Conservation (phyloP, 2,888 invertebrate species). For the Ernsta delagoae region DNA sequence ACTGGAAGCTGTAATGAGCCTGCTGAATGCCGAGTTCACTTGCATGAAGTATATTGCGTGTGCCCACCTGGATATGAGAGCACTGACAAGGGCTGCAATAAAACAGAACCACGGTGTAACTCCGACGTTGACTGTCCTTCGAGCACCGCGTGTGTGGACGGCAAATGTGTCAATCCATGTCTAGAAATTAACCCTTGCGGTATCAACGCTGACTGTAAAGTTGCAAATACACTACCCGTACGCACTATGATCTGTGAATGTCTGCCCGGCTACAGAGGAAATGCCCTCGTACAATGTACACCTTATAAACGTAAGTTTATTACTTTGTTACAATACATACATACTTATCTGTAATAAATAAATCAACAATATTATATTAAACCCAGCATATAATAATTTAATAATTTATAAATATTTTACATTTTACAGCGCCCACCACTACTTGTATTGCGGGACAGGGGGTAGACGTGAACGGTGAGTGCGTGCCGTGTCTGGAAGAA, state of each 20-base stretch:
- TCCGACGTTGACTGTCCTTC: slow-evolving; percentile 93
- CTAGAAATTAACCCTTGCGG: slow-evolving; percentile 92
- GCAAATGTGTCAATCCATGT: slow-evolving; percentile 94
- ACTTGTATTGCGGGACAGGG: slow-evolving; percentile 92
- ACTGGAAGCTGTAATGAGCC: slow-evolving; percentile 88
- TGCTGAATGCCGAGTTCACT: slow-evolving; percentile 90
- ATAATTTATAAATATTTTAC: slow-evolving; percentile 1
- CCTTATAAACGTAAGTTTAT: slow-evolving; percentile 88
- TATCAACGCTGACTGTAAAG: slow-evolving; percentile 90
- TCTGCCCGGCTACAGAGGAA: slow-evolving; percentile 93
- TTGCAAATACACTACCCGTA: slow-evolving; percentile 92
- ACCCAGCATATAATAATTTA: too few species aligned
- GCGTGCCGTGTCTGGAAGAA: slow-evolving; percentile 88
- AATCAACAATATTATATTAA: too few species aligned
- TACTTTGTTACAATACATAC: neutral
- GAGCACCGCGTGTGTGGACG: slow-evolving; percentile 92
- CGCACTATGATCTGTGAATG: slow-evolving; percentile 96
- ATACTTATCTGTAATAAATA: too few species aligned
- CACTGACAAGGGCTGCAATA: slow-evolving; percentile 85
- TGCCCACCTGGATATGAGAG: slow-evolving; percentile 92
- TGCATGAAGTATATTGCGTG: slow-evolving; percentile 91
- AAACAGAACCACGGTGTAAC: slow-evolving; percentile 87
- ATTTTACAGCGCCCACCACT: slow-evolving; percentile 74
- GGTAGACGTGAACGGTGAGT: slow-evolving; percentile 90
- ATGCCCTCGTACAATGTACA: slow-evolving; percentile 91